Evolutionary conservation across 37 sponge, comb jelly and placozoan species (phyloP), one percentile per base, ranked within the genome.

Genomic region (Cladorhizidae sp.): DNA sequence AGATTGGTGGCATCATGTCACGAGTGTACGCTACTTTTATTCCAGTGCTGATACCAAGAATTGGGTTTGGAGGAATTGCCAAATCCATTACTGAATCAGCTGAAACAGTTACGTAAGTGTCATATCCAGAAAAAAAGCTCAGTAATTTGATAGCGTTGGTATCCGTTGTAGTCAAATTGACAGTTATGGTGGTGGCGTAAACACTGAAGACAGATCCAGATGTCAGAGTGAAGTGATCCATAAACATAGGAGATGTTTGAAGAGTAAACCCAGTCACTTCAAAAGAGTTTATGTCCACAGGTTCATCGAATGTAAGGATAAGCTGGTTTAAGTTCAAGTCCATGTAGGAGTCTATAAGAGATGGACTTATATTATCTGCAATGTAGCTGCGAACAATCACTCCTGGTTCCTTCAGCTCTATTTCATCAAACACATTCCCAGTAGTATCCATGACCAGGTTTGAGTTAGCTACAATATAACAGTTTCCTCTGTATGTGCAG

Each of bases 401-500:
- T 23, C 91, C 93, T 62, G 89, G 89, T 40, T 82, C 73, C 25
- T 17, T 33, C 40, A 42, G 73, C 26, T 57, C 74, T 1, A 90
- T 51, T 35, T 80, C 84, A 26, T 65, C 83, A 76, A 92, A 88
- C 7, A 21, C 21, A 64, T 95, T 95, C 0, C 91, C 86, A 72
- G 90, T 61, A 35, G 74, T 85, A 64, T 93, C 93, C 29, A 29
- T 73, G 32, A 96, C 75, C 2, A 89, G 72, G 1, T 38, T 15
- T 28, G 93, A 25, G 26, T 76, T 49, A 42, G 87, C 79, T 15
- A 52, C 40, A 23, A 96, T 64, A 62, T 90, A 96, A 38, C 93
- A 93, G 67, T 93, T 90, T 22, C 91, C 93, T 64, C 95, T 79
- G 86, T 85, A 86, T 25, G 91, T 80, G 76, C 95, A 94, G 1